Conservation (phyloP, 2,888 invertebrate genomes). For the Brenthis hecate region DNA sequence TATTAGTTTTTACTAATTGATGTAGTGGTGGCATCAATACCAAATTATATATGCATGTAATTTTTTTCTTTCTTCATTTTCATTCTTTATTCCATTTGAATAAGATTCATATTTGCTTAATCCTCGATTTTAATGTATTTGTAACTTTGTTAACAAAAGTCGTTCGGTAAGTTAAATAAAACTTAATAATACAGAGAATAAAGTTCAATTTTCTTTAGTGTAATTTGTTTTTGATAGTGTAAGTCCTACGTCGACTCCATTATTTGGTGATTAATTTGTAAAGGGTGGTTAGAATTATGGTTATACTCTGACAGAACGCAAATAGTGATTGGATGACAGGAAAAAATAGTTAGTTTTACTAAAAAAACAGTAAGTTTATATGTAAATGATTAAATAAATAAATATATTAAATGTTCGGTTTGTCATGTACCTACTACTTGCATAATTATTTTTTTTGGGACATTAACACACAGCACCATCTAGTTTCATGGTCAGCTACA, state of each 20-base stretch:
- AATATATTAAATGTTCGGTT: no score
- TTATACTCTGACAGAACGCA: neutral
- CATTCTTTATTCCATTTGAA: neutral
- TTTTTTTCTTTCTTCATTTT: neutral
- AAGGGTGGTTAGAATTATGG: conserved; percentile 37
- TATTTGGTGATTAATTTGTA: conserved; percentile 56
- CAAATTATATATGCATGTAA: neutral
- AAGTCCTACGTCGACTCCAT: conserved; percentile 38
- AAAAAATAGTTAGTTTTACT: neutral
- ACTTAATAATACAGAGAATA: neutral
- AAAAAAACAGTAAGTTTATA: no score
- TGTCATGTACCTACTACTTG: no score
- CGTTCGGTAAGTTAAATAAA: neutral
- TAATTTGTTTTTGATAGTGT: neutral
- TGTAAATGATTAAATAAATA: no score
- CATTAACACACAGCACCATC: no score
- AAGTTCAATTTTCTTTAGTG: conserved; percentile 1
- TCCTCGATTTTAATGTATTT: neutral
- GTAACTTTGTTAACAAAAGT: conserved; percentile 4
- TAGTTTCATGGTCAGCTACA: no score
- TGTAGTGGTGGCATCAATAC: neutral
- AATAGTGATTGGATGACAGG: conserved; percentile 2
- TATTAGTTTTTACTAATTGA: conserved; percentile 2
- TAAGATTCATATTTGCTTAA: neutral
- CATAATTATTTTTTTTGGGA: no score